phyloP scores from a whole-genome alignment of 2,113 vertebrate species.

The Nesoenas mayeri region DNA sequence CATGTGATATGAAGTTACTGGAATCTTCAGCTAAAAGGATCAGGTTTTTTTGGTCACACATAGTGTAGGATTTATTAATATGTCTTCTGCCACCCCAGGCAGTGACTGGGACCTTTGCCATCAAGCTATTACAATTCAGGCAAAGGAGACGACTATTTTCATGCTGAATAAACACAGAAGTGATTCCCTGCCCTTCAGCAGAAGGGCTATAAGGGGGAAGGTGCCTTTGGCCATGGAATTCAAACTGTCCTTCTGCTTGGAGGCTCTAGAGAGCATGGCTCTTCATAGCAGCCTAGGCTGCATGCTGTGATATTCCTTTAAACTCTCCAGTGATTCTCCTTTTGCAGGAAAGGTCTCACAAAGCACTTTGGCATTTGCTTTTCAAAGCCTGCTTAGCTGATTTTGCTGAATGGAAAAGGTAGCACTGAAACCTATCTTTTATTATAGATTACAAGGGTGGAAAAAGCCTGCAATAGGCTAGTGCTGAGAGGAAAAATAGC shows the following conservation, averaged over 20 bases:
- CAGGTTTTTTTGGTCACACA: background rate
- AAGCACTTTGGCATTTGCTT: conserved; percentile 25
- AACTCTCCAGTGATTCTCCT: conserved; percentile 20
- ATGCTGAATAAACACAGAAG: background rate
- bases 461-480: conserved; percentile 30
- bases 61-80: background rate
- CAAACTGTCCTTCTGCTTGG: background rate
- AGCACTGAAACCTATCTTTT: conserved; percentile 31
- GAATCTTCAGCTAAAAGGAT: conserved; percentile 33
- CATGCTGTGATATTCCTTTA: conserved; percentile 13
- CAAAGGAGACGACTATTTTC: background rate
- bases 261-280: background rate
- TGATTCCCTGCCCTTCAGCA: background rate
- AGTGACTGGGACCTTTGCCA: background rate
- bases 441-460: conserved; percentile 28
- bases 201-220: background rate
- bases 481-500: conserved; percentile 42
- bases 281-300: background rate
- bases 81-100: background rate
- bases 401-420: conserved; percentile 41
- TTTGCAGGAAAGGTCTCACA: background rate
- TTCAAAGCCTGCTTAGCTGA: conserved; percentile 37
- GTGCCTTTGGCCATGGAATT: background rate
- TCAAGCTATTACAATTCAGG: background rate
- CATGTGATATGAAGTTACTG: conserved; percentile 24